Evolutionary conservation across 2,113 vertebrate genomes (phyloP).

Genomic region (Vidua macroura): DNA sequence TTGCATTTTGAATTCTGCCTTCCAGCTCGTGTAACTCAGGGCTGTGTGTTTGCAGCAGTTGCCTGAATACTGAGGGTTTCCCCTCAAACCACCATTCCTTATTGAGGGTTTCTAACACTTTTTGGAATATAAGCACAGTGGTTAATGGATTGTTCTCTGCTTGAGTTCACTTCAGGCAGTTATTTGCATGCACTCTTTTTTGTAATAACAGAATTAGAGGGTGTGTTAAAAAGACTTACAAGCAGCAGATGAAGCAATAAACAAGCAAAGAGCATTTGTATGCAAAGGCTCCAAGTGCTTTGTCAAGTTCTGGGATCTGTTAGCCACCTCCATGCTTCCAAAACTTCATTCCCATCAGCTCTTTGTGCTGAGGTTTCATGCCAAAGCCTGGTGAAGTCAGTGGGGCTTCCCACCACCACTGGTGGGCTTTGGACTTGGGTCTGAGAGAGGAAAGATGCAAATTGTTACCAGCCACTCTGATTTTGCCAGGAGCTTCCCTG

Average conservation of each 20-base stretch:
- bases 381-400: not conserved
- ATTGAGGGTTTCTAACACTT: not conserved
- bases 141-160: not conserved
- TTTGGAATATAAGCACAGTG: not conserved
- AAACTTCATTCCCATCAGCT: not conserved
- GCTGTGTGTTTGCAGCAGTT: not conserved
- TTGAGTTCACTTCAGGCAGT: not conserved
- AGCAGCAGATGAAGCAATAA: slow-evolving; percentile 33
- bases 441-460: not conserved
- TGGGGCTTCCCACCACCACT: not conserved
- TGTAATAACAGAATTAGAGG: slow-evolving; percentile 23
- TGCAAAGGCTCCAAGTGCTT: not conserved
- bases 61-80: not conserved
- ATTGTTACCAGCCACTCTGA: not conserved
- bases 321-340: not conserved
- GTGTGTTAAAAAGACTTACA: not conserved
- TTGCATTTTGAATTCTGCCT: not conserved
- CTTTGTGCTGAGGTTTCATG: not conserved
- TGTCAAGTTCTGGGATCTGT: slow-evolving; percentile 17
- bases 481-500: not conserved
- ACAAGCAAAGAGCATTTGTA: slow-evolving; percentile 2
- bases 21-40: not conserved
- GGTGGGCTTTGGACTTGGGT: not conserved
- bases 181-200: slow-evolving; percentile 18
- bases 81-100: not conserved